Evolutionary conservation across 2,113 vertebrate species (phyloP), one percentile per base, ranked within the genome.

Genomic region (Eulemur rufifrons): DNA sequence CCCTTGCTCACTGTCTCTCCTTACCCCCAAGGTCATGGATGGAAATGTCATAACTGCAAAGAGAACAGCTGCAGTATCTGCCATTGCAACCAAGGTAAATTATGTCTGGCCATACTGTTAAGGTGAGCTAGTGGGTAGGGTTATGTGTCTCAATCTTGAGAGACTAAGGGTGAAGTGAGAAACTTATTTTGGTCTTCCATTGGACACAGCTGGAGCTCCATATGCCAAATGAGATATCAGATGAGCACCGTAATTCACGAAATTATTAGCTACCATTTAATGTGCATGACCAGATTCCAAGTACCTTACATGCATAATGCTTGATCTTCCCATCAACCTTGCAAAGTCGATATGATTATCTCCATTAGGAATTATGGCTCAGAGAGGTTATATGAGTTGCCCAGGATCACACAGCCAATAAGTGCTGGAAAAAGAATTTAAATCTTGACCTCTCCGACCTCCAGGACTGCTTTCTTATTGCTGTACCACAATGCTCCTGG

Each of bases 41-140:
- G 99, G 99, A 64, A 99, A 98, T 21, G 98, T 99, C 45, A 99
- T 99, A 89, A 99, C 99, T 56, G 97, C 98, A 18, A 99, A 99
- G 98, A 99, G 99, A 95, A 99, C 99, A 2, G 99, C 99, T 54
- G 99, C 99, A 0, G 99, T 99, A 56, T 99, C 99, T 54, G 99
- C 99, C 52, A 99, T 99, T 23, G 99, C 99, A 80, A 99, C 99
- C n/a, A 99, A 99, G 99, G 99, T 99, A 98, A 93, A 86, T 32
- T 9, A 32, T 39, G 52, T 13, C 18, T 54, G 15, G 8, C 69
- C n/a, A 32, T 29, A 71, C 42, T 32, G 8, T 45, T 10, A 10
- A 52, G 61, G 54, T 32, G 15, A 82, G 32, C 29, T 54, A 11
- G 39, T 52, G 10, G 77, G 42, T 61, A 18, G 25, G 8, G 8